Evolutionary conservation across 2,113 vertebrate species (phyloP), one percentile per base, ranked within the genome.

Genomic region (Elgaria multicarinata): DNA sequence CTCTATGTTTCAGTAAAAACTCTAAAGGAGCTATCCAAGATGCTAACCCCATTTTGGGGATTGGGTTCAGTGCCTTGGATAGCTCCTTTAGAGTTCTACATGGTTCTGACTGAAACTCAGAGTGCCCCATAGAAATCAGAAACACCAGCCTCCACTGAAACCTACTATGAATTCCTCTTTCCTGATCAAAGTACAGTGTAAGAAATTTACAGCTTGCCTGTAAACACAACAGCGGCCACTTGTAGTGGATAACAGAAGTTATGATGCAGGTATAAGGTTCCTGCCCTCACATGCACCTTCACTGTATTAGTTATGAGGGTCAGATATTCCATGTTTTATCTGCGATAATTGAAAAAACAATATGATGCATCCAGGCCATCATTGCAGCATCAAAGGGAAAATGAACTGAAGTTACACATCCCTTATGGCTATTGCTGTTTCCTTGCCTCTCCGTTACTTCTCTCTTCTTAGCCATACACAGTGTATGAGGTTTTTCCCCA

Each of bases 211-310:
- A 75, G 69, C 71, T 82, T 83, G 69, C 55, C 42, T 83, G 42
- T 89, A 83, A 83, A 64, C 42, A 89, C 53, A 89, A 83, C 55
- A 76, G 13, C 83, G 79, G 80, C 71, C 42, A 75, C 87, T 83
- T 89, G 39, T 89, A 6, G 33, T 83, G 33, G 42, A 55, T 50
- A 75, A 46, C 80, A 89, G 50, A 88, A 76, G 71, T 69, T 83
- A 89, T 44, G 87, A 83, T 82, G 69, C 31, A 64, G 53, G 55
- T 42, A 22, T 75, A 82, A 89, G 42, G 79, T 89, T 75, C 79
- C 69, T 89, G 87, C 87, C 87, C 79, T 89, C 39, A 26, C 71
- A 89, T 75, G 80, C 31, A 82, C 87, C 58, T 89, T 75, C 83
- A 46, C 64, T 64, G 55, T 62, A 83, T 89, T 83, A 89, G 39